phyloP scores from a whole-genome alignment of 2,113 vertebrate genomes.

The Australoheros scitulus region DNA sequence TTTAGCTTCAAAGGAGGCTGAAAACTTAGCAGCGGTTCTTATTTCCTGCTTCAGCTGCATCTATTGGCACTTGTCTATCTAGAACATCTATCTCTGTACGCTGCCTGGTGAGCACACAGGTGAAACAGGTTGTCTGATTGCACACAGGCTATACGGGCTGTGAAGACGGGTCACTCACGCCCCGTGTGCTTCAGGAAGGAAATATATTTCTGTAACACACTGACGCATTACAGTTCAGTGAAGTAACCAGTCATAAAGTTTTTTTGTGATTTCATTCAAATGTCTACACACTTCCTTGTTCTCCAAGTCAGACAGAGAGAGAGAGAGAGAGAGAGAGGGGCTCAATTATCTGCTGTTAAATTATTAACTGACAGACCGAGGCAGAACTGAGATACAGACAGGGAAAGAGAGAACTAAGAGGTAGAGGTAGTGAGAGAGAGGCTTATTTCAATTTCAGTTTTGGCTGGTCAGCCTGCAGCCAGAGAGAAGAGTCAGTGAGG shows the following conservation, averaged over 20 bases:
- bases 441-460: background rate
- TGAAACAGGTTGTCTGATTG: background rate
- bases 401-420: background rate
- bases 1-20: background rate
- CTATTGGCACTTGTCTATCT: background rate
- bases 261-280: background rate
- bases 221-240: too few relatives aligned
- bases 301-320: background rate
- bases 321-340: background rate
- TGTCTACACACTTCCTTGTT: slow-evolving; percentile 16
- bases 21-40: accelerated
- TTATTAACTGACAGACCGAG: slow-evolving; percentile 19
- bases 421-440: background rate
- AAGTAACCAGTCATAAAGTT: background rate
- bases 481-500: background rate
- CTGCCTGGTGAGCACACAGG: background rate
- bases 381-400: background rate
- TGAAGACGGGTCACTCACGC: background rate
- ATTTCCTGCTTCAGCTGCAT: background rate
- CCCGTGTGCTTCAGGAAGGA: slow-evolving; percentile 1
- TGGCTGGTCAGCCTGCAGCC: background rate
- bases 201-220: background rate
- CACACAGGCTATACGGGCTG: background rate
- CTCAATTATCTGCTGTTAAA: background rate
- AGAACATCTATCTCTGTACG: accelerated